Base-by-base conservation (phyloP, 2,888 invertebrate genomes). In the Acrobasis consociella region DNA sequence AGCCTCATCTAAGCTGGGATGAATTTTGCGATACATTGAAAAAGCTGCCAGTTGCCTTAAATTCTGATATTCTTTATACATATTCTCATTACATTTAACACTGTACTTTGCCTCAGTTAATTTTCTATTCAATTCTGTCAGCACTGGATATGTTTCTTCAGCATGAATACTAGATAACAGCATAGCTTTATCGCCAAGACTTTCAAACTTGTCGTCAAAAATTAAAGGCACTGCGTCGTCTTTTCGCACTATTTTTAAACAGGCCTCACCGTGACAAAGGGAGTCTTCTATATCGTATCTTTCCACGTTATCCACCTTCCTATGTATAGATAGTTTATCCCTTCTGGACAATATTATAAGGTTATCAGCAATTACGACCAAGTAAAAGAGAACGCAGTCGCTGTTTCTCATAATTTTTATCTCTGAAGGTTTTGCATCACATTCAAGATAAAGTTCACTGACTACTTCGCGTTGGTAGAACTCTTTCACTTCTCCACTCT, bases 181-280 rank as follows among this genome's bases (percentile, higher is more conserved):
- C 17, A 67, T 58, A 0, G 72, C 65, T 65, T 67, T 65, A 5
- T 77, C 76, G 16, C 72, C 74, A 10, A 81, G 64, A 17, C 70
- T 74, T 42, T 81, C 68, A 63, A 87, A 87, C 63, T 86, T 80
- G n/a, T 86, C 83, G 75, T 91, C 86, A 72, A 85, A 85, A n/a
- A 80, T 67, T 9, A 89, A 62, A 11, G 90, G 88, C 1, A 86
- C 77, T 2, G 84, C 85, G 69, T 89, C 88, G 69, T 83, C 83
- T 55, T 75, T 82, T 42, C 65, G 64, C 15, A 77, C 67, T 5
- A 91, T 72, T 76, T 81, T 85, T 15, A 92, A 69, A 59, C 52
- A 70, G 1, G 78, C 74, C 62, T 79, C 72, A 1, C 91, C 91
- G 49, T 63, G 76, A 58, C 85, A 85, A 1, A 63, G 51, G 10